Conservation (phyloP, 1,140 invertebrate species). For the Ditylenchus dipsaci region DNA sequence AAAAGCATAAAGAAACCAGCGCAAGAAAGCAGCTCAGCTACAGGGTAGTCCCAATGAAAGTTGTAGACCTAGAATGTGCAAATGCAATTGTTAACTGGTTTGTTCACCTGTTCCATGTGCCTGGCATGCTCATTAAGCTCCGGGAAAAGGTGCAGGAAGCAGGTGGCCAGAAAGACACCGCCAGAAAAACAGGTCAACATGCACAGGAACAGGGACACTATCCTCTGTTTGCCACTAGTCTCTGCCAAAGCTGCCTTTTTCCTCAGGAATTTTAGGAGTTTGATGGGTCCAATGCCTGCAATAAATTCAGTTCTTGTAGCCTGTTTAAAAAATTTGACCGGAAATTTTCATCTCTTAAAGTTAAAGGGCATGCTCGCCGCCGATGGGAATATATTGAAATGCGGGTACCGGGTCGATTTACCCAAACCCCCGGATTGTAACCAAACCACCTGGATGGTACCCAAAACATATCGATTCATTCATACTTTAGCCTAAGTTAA, state of each 20-base stretch:
- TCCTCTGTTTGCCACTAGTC: conserved; percentile 29
- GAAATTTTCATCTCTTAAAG: too few relatives aligned
- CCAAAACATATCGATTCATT: too few relatives aligned
- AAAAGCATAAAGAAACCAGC: conserved; percentile 79
- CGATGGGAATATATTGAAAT: too few relatives aligned
- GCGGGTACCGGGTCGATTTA: too few relatives aligned
- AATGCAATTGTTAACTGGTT: too few relatives aligned
- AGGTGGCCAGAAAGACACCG: conserved; percentile 76
- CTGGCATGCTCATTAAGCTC: conserved; percentile 64
- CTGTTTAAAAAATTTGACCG: too few relatives aligned
- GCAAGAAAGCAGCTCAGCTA: conserved; percentile 71
- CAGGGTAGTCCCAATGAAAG: conserved; percentile 61
- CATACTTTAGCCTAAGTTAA: too few relatives aligned
- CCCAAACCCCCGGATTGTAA: too few relatives aligned
- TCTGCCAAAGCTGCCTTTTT: conserved; percentile 40
- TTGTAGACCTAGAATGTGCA: neutral
- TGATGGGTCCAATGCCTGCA: conserved; percentile 9
- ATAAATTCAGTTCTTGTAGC: too few relatives aligned
- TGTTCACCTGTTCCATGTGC: conserved; percentile 18
- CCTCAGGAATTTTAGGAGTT: conserved; percentile 44
- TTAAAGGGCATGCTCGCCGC: too few relatives aligned
- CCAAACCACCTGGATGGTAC: too few relatives aligned
- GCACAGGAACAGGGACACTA: conserved; percentile 53
- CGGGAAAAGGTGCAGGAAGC: conserved; percentile 75
- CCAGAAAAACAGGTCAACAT: conserved; percentile 76